Conservation (phyloP, 2,113 vertebrate genomes). For the Silurus meridionalis region DNA sequence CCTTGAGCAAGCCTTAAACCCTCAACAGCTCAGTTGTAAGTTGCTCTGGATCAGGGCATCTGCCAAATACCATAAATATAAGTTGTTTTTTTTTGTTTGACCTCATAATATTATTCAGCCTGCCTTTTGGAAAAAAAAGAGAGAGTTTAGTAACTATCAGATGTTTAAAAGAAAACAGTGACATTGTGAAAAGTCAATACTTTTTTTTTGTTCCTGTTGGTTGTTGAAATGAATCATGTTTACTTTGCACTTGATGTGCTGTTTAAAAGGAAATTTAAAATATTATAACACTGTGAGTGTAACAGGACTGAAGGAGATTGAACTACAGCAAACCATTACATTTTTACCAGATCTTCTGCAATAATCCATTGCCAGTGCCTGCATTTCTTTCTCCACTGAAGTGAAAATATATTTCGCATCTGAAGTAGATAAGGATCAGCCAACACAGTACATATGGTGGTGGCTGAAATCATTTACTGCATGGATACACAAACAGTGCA, state of each 20-base stretch:
- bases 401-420: constrained; percentile 8
- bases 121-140: constrained; percentile 12
- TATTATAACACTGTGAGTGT: background rate
- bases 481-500: background rate
- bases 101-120: constrained; percentile 3
- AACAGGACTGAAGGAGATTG: background rate
- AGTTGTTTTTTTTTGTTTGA: background rate
- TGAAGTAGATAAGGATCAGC: constrained; percentile 6
- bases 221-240: background rate
- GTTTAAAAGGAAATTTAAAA: background rate
- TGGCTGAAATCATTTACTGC: background rate
- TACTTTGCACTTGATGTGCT: background rate
- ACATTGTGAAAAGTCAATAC: no score
- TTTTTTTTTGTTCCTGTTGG: background rate
- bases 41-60: no score
- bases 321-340: background rate
- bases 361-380: background rate
- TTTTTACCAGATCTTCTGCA: background rate
- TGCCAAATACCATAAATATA: no score
- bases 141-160: background rate
- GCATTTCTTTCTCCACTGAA: background rate
- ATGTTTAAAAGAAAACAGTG: constrained; percentile 16
- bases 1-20: no score
- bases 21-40: no score
- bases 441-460: background rate